Conservation (phyloP, 2,888 invertebrate genomes). For the Aphrophora alni region DNA sequence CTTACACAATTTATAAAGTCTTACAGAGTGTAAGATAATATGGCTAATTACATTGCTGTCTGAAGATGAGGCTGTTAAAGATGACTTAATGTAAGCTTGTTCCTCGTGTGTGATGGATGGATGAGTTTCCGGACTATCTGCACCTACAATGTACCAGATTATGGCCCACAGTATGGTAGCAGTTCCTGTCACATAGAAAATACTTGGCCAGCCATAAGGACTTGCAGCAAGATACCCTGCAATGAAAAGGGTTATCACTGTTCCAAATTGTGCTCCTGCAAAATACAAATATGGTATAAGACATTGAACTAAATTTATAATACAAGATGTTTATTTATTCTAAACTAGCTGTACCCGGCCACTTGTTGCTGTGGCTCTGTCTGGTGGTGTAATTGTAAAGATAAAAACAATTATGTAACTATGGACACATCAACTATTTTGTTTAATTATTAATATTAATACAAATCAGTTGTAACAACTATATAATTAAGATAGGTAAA, state of each 20-base stretch:
- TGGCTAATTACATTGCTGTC: constrained; percentile 40
- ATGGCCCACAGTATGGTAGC: constrained; percentile 68
- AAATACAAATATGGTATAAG: not conserved
- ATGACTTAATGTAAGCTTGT: constrained; percentile 66
- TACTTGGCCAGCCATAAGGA: constrained; percentile 75
- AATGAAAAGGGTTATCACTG: constrained; percentile 73
- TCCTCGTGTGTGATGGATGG: constrained; percentile 66
- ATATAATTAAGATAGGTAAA: too few relatives aligned
- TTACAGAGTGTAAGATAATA: too few relatives aligned
- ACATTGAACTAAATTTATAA: too few relatives aligned
- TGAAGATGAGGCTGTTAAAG: constrained; percentile 35
- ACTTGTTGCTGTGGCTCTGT: too few relatives aligned
- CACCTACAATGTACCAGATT: constrained; percentile 67
- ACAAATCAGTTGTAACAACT: too few relatives aligned
- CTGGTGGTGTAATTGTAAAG: too few relatives aligned
- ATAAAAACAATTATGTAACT: too few relatives aligned
- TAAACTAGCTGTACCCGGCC: too few relatives aligned
- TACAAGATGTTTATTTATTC: too few relatives aligned
- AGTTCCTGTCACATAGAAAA: constrained; percentile 76
- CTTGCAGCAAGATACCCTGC: constrained; percentile 76
- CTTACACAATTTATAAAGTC: too few relatives aligned
- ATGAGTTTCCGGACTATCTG: constrained; percentile 69
- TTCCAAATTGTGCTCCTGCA: constrained; percentile 68
- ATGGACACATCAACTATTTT: too few relatives aligned
- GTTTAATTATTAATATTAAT: too few relatives aligned